phyloP scores from a whole-genome alignment of 2,888 invertebrate genomes.

The Hecatera dysodea region DNA sequence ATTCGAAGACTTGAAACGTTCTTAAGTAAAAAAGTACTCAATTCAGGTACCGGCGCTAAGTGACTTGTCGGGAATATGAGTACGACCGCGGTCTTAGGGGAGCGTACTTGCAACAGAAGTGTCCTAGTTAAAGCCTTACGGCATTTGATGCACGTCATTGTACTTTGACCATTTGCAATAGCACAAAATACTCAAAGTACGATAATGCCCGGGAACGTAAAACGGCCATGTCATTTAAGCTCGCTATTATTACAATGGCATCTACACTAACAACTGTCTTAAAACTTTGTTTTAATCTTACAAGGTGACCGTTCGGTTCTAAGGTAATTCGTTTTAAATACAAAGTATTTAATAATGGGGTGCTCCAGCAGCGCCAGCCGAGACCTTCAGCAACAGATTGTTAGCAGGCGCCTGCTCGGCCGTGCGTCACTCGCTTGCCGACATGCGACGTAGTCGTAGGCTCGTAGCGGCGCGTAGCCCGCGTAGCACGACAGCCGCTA shows the following conservation, averaged over 20 bases:
- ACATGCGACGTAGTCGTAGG: slow-evolving; percentile 42
- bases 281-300: slow-evolving; percentile 6
- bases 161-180: background rate
- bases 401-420: slow-evolving; percentile 49
- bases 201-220: background rate
- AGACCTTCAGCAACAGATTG: slow-evolving; percentile 49
- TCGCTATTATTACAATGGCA: background rate
- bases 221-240: background rate
- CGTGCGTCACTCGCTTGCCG: slow-evolving; percentile 57
- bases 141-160: background rate
- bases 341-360: background rate
- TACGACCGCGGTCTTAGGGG: background rate
- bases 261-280: background rate
- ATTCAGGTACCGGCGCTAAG: no score
- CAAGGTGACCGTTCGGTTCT: background rate
- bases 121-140: no score
- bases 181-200: background rate
- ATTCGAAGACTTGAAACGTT: no score
- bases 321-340: slow-evolving; percentile 3
- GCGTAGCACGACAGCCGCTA: slow-evolving; percentile 35
- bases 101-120: no score
- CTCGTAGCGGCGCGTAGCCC: slow-evolving; percentile 43
- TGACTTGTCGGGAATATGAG: no score
- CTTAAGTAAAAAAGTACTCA: no score
- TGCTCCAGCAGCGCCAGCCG: background rate